These are phyloP conservation scores for Ashinkailepas kermadecensis DNA, from an alignment of 2,888 invertebrate genomes.

Conservation along the genomic window DNA sequence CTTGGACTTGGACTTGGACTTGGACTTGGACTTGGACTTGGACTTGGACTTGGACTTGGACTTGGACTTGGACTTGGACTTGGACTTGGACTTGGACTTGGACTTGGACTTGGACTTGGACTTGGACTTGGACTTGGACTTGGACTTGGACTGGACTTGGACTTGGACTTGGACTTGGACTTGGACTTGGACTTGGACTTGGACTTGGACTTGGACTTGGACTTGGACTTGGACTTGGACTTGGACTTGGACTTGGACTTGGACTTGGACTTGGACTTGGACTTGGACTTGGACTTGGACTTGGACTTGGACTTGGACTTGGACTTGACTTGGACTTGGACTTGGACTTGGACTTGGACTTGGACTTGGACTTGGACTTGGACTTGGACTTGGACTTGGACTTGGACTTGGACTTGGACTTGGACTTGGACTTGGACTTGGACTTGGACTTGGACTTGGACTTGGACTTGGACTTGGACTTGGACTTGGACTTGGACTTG, in stretches of 20 bases:
- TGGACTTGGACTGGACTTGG: conserved; percentile 8
- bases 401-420: conserved; percentile 14
- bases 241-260: conserved; percentile 14
- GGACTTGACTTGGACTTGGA: too few relatives aligned
- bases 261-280: background rate
- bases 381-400: conserved; percentile 14
- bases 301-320: conserved; percentile 11
- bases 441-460: conserved; percentile 1
- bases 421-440: conserved; percentile 14
- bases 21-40: conserved; percentile 14
- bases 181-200: conserved; percentile 14
- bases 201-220: conserved; percentile 14
- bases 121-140: background rate
- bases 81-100: conserved; percentile 14
- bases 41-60: conserved; percentile 14
- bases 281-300: background rate
- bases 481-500: conserved; percentile 14
- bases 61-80: conserved; percentile 14
- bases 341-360: conserved; percentile 14
- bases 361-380: conserved; percentile 14
- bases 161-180: conserved; percentile 14
- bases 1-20: conserved; percentile 14
- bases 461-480: conserved; percentile 9
- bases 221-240: conserved; percentile 14
- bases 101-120: background rate